Percentiles rank a stretch among this genome's conserved stretches.
Conservation (phyloP, 2,797 vertebrate genomes). For the Perdix hodgsoniae region DNA sequence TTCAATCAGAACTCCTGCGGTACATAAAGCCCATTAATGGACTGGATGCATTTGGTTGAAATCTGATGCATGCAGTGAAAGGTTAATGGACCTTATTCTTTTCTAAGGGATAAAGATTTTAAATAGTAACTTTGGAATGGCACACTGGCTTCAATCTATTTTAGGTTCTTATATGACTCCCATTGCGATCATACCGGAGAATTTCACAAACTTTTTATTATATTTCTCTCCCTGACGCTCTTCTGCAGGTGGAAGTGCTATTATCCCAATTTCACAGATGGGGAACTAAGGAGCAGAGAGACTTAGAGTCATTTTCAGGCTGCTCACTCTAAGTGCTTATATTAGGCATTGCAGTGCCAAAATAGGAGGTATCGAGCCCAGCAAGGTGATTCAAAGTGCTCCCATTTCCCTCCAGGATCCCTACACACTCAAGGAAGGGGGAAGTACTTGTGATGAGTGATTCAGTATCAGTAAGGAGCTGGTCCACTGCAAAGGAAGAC, state of each 20-base stretch:
- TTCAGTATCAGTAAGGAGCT: constrained; percentile 1
- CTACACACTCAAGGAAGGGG: not conserved
- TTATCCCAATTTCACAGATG: constrained; percentile 68
- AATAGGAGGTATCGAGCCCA: not conserved
- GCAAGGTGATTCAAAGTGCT: constrained; percentile 25
- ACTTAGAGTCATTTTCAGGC: constrained; percentile 57
- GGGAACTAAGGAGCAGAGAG: constrained; percentile 48
- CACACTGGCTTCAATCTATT: constrained; percentile 69
- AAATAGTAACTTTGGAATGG: constrained; percentile 65
- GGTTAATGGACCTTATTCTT: constrained; percentile 71
- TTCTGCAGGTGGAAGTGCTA: constrained; percentile 16
- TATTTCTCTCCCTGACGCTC: constrained; percentile 35
- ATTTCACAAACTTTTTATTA: constrained; percentile 71
- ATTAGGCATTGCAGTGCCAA: constrained; percentile 21
- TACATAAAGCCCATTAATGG: constrained; percentile 68
- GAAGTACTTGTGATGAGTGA: not conserved
- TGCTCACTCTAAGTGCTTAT: constrained; percentile 36
- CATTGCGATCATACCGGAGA: constrained; percentile 37
- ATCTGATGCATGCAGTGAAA: constrained; percentile 65
- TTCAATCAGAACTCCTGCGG: constrained; percentile 51
- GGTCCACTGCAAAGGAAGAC: not conserved
- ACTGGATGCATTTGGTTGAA: constrained; percentile 68
- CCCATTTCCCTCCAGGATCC: not conserved
- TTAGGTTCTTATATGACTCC: constrained; percentile 69
- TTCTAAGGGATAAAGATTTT: constrained; percentile 65